Conservation (phyloP, 1,140 invertebrate genomes). For the Heliconius himera region DNA sequence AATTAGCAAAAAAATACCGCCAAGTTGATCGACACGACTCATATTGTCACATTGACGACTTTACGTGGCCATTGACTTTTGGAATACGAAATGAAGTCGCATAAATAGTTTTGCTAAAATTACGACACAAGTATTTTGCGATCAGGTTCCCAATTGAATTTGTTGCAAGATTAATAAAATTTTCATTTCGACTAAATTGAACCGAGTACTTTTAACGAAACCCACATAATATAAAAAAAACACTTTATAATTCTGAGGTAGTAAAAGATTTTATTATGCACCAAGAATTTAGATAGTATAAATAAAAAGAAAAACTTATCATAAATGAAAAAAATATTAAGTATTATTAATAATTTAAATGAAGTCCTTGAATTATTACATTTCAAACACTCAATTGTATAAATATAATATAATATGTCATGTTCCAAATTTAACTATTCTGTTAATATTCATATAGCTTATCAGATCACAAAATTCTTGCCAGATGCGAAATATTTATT, state of each 20-base stretch:
- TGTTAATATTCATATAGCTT: background rate
- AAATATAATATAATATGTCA: background rate
- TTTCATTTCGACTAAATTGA: constrained; percentile 7
- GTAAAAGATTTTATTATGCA: background rate
- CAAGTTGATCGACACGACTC: constrained; percentile 47
- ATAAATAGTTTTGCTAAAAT: constrained; percentile 5
- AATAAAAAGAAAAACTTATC: no score
- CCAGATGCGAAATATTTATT: background rate
- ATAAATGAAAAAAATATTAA: background rate
- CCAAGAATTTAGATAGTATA: background rate
- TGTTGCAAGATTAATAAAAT: constrained; percentile 6
- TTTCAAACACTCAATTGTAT: background rate
- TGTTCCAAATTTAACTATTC: background rate
- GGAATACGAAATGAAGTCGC: constrained; percentile 39
- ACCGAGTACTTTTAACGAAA: background rate
- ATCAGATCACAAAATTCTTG: background rate
- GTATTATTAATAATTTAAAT: no score
- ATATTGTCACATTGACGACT: constrained; percentile 44
- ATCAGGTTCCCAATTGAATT: constrained; percentile 8
- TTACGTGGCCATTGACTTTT: constrained; percentile 53
- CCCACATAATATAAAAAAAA: background rate
- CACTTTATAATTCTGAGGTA: background rate
- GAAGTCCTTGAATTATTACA: no score
- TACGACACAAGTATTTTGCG: constrained; percentile 10
- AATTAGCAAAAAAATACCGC: constrained; percentile 47